These are phyloP conservation scores for Antheraea mylitta DNA, from an alignment of 1,140 invertebrate species.

Conservation along the genomic window DNA sequence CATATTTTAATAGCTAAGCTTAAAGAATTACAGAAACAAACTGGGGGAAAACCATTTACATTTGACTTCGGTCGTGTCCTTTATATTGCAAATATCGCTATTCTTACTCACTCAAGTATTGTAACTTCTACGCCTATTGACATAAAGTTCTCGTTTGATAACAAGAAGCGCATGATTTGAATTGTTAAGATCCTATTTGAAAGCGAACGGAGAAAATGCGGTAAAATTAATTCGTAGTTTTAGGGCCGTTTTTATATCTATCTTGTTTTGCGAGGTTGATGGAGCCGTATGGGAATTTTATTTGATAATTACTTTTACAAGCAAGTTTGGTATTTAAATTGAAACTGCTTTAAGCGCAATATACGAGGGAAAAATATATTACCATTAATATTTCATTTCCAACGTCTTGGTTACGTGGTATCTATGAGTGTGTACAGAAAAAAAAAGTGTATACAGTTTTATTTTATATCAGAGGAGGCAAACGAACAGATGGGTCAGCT, in stretches of 20 bases:
- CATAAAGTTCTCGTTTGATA: slow-evolving; percentile 8
- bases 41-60: slow-evolving; percentile 33
- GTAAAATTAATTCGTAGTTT: neutral
- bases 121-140: slow-evolving; percentile 11
- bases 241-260: neutral
- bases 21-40: neutral
- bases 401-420: no score
- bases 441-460: no score
- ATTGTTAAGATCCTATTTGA: slow-evolving; percentile 1
- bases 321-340: no score
- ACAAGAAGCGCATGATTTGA: neutral
- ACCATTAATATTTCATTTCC: no score
- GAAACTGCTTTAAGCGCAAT: no score
- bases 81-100: slow-evolving; percentile 15
- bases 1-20: neutral
- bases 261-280: neutral
- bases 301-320: no score
- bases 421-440: no score
- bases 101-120: slow-evolving; percentile 6
- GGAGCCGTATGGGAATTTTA: neutral
- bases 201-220: neutral
- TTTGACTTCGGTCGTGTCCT: slow-evolving; percentile 23
- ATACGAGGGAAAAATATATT: no score
- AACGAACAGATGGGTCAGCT: no score
- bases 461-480: no score